Conservation (phyloP, 2,113 vertebrate species). For the Urocitellus parryii region DNA sequence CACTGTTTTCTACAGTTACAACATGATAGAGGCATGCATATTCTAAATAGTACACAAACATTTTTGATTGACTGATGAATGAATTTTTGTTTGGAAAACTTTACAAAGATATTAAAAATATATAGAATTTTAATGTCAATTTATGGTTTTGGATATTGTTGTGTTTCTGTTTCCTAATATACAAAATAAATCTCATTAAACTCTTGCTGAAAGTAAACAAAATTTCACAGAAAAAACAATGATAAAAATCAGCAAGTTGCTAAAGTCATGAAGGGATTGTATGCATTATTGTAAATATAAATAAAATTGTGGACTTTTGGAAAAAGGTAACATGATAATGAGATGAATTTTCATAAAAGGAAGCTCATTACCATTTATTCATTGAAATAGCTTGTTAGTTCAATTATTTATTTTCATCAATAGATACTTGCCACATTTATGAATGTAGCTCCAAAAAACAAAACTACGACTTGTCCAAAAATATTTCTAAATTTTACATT, state of each 20-base stretch:
- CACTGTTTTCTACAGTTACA: neutral
- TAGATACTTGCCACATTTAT: too few relatives aligned
- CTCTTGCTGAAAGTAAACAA: neutral
- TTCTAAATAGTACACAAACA: too few relatives aligned
- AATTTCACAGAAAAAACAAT: neutral
- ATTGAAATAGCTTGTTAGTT: too few relatives aligned
- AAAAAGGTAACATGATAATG: neutral
- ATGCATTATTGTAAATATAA: neutral
- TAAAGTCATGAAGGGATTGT: neutral
- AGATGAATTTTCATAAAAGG: neutral
- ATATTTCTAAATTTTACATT: neutral
- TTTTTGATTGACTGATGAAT: neutral
- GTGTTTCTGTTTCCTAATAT: neutral
- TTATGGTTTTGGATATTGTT: neutral
- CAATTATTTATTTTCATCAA: neutral
- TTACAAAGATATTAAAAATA: neutral
- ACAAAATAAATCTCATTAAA: neutral
- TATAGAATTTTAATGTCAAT: neutral
- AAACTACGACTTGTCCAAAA: neutral
- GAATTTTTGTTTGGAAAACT: neutral
- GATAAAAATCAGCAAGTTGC: neutral
- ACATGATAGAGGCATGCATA: neutral
- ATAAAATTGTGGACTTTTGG: neutral
- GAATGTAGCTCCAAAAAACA: neutral
- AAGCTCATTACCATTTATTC: too few relatives aligned